Evolutionary conservation across 2,113 vertebrate genomes (phyloP), one percentile per base, ranked within the genome.

Genomic region (Theristicus caerulescens): DNA sequence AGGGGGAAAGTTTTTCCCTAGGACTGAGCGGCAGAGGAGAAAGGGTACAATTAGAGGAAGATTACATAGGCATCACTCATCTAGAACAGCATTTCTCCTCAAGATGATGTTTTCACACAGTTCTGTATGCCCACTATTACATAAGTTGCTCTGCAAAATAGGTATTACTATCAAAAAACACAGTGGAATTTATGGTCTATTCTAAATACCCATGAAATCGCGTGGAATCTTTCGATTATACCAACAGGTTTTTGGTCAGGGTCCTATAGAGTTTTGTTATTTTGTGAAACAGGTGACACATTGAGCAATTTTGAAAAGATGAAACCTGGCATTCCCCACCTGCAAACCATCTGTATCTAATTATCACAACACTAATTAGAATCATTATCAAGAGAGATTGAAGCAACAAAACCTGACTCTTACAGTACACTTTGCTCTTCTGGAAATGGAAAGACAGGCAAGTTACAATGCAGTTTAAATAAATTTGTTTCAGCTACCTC

Each of bases 281-380:
- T 80, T 88, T 88, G n/a, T 74, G 55, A 83, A 90, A 72, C 82
- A 81, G 64, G 85, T 85, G 71, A 92, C 85, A 91, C 31, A 72
- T 18, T 32, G 14, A 82, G 57, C 67, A 73, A 88, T 70, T 85
- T 17, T 70, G 29, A 70, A 87, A 90, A 88, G 51, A 88, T 9
- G 38, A 88, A 80, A n/a, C 51, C 64, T 91, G 73, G 77, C 83
- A 86, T 71, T 67, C 38, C n/a, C 82, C 84, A 93, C 76, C 72
- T 95, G 85, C 78, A 88, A 94, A 49, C 64, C 86, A 82, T 86
- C 94, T 94, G 76, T 70, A 95, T 65, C 79, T 94, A 90, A 95
- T 97, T 93, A 97, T 94, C 91, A 82, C 80, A 86, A 69, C 93
- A 95, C 83, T 94, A 92, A 95, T 95, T 71, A 90, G 82, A 82